Evolutionary conservation across 2,888 invertebrate genomes (phyloP), one percentile per base, ranked within the genome.

Genomic region (Sphecodes monilicornis): DNA sequence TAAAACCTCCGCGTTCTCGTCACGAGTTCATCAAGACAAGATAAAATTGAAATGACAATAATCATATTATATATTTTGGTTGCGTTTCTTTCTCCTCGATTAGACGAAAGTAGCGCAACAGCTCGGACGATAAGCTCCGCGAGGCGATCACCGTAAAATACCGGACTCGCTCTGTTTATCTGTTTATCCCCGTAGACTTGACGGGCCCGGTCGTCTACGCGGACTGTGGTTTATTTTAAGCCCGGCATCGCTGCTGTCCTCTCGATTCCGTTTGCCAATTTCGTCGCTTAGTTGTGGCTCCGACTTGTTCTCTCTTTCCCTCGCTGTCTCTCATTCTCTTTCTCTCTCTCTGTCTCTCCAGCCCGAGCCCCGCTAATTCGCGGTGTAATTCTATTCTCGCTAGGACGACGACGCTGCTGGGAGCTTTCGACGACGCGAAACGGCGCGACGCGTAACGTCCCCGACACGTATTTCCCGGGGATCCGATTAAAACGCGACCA

Each of bases 371-470:
- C 41, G 29, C 54, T 76, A 69, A 76, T 76, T 76, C 76, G 69
- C 76, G 69, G 76, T 70, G 76, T 76, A 76, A 76, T 76, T 76
- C 76, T 76, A 76, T 76, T 76, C 76, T 69, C 69, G 76, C 50
- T 41, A 46, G 50, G 32, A 29, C 50, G 54, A 29, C 68, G 36
- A 64, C 29, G 39, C 32, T 54, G 26, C 50, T 50, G 3, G 50
- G 50, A 39, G 50, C 50, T 50, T 41, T 16, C 69, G 39, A 26
- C 69, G 26, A 26, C 41, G 69, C 50, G 22, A 50, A 5, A 1
- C 46, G 43, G 16, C 18, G 46, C 46, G 50, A 50, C 50, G 50
- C 50, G 22, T 8, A 50, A 50, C 26, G 41, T 41, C 50, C 43
- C n/a, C 50, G 50, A 43, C 70, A 18, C 43, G 70, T 43, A 43